These are phyloP conservation scores for Philaethria dido DNA, from an alignment of 2,888 invertebrate genomes.

Conservation along the genomic window DNA sequence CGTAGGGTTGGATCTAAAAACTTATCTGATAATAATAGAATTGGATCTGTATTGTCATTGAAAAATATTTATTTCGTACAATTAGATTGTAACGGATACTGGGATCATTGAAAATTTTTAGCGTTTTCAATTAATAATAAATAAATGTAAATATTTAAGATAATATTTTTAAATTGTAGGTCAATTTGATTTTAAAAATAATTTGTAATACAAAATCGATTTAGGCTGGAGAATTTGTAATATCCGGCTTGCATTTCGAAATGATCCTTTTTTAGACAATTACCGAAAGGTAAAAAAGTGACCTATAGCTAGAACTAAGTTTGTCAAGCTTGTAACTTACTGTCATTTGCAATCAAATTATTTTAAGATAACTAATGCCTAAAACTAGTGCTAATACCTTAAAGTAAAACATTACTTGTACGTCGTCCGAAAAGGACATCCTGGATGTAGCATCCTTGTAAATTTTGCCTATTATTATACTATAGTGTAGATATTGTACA, in stretches of 20 bases:
- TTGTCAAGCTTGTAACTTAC: too few relatives aligned
- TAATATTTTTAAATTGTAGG: too few relatives aligned
- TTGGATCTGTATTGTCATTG: neutral
- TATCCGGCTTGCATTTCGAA: neutral
- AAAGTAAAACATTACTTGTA: too few relatives aligned
- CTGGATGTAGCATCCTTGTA: neutral
- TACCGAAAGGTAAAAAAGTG: neutral
- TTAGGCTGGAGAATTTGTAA: neutral
- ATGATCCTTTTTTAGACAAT: too few relatives aligned
- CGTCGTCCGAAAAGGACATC: too few relatives aligned
- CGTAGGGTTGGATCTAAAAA: neutral
- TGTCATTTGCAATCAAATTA: too few relatives aligned
- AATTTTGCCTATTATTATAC: conserved; percentile 1
- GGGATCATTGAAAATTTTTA: neutral
- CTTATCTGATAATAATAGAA: neutral
- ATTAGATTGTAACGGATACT: neutral
- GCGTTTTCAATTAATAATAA: too few relatives aligned
- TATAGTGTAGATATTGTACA: conserved; percentile 28
- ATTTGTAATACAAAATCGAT: neutral
- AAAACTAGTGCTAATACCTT: too few relatives aligned
- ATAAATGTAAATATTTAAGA: neutral
- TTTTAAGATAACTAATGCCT: too few relatives aligned
- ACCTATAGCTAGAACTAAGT: too few relatives aligned
- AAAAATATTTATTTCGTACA: neutral
- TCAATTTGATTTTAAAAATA: neutral